A percentile compares a stretch with the other conserved stretches of the same genome.
Conservation (phyloP, 2,113 vertebrate species). For the Aspidoscelis tigris region DNA sequence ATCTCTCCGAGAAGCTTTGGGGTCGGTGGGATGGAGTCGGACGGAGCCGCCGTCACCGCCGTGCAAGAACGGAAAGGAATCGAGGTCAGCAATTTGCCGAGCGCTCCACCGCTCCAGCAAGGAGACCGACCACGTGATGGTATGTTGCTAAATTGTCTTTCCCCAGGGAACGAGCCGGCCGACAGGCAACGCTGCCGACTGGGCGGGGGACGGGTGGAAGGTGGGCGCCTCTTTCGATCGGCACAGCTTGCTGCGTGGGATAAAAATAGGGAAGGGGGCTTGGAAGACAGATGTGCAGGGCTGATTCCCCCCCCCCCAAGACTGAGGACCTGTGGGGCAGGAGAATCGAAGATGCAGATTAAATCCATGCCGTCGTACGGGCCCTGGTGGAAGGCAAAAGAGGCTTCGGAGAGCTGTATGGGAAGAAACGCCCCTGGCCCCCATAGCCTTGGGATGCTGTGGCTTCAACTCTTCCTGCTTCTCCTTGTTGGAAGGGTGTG, state of each 20-base stretch:
- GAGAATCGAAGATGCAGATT: background rate
- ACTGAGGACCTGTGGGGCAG: background rate
- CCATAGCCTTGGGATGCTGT: too few species aligned
- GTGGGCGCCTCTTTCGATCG: background rate
- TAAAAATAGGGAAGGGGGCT: slow-evolving; percentile 22
- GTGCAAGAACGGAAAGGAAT: slow-evolving; percentile 63
- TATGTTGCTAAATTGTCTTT: slow-evolving; percentile 76
- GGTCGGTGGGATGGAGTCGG: slow-evolving; percentile 53
- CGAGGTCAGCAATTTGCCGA: slow-evolving; percentile 63
- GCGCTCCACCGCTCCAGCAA: slow-evolving; percentile 55
- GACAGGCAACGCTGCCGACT: slow-evolving; percentile 31
- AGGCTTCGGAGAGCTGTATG: background rate
- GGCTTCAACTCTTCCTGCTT: background rate
- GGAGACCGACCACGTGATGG: slow-evolving; percentile 71
- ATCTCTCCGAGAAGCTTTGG: slow-evolving; percentile 53
- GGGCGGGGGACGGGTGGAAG: slow-evolving; percentile 10
- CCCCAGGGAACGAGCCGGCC: slow-evolving; percentile 44
- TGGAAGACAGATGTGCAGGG: background rate
- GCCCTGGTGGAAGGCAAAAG: background rate
- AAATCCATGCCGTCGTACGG: background rate
- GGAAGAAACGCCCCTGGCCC: too few species aligned
- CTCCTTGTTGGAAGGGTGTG: background rate
- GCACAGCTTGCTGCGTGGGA: accelerated
- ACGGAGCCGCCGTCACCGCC: slow-evolving; percentile 46
- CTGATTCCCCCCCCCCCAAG: too few species aligned